Base-by-base conservation (phyloP, 1,140 invertebrate species). In the Tyrophagus putrescentiae region DNA sequence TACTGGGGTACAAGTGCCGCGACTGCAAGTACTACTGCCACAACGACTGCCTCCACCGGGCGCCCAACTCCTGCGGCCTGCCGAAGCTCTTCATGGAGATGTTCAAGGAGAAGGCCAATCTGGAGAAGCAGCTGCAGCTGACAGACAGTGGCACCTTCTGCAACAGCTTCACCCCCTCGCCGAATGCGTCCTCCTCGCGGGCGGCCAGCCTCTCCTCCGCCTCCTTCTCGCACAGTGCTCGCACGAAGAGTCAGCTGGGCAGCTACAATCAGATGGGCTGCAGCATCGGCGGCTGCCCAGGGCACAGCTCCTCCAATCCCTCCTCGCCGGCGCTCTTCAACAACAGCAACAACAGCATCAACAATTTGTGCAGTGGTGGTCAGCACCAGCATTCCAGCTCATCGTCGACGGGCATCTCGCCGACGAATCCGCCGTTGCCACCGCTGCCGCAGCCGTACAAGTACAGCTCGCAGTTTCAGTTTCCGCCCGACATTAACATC, bases 1-100 rank as follows among this genome's bases (percentile, higher is more conserved):
- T 90, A 68, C 82, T 88, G 69, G 87, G 84, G 44, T 77, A 87
- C 53, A 91, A 87, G 72, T 96, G 92, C 73, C 92, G 84, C 72
- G 87, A 93, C 70, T 96, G 91, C 79, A 94, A 93, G 76, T 95
- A 87, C 74, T 88, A 87, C 67, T 95, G 89, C 74, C 85, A 88
- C 71, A 79, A 83, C 68, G 87, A 93, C 68, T 96, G 92, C 73
- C 84, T 86, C 67, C 79, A 79, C 27, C 89, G 87, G 77, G 90
- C 91, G 63, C 84, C 87, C 65, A 85, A 87, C 1, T 89, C 87
- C 31, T 96, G 91, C 74, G 87, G 88, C 34, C 74, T 95, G 65
- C 87, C 89, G 28, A 77, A 80, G 44, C 85, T 84, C 71, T 80
- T 86, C 66, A 78, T 93, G 21, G 79, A 86, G 60, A 82, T 84